A percentile compares a stretch with the other conserved stretches of the same genome.
Evolutionary conservation across 2,888 invertebrate genomes (phyloP).

Genomic region (Clivina fossor): DNA sequence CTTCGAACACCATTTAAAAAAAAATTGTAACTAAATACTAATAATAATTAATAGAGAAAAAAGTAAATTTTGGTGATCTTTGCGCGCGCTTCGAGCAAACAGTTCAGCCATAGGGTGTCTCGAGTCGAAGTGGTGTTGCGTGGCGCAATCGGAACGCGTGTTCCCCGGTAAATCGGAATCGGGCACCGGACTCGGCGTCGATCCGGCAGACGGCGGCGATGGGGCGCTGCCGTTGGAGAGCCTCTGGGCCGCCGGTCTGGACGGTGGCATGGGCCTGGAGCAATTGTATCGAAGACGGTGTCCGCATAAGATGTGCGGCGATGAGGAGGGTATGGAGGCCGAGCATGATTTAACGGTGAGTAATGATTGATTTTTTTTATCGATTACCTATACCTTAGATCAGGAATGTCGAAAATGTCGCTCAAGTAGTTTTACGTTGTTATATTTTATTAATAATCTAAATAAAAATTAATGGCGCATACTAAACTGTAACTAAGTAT

Average conservation of each 20-base stretch:
- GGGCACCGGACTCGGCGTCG: neutral
- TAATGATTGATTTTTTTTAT: neutral
- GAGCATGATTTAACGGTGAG: constrained; percentile 8
- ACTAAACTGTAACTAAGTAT: too few species aligned
- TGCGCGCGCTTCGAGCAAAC: neutral
- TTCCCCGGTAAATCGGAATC: constrained; percentile 11
- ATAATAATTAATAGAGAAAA: too few species aligned
- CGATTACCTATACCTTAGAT: too few species aligned
- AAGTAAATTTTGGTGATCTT: too few species aligned
- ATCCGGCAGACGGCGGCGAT: constrained; percentile 35
- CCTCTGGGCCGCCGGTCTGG: constrained; percentile 52
- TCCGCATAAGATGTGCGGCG: neutral
- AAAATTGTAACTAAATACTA: too few species aligned
- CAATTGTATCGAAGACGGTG: constrained; percentile 37
- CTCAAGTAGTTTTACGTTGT: too few species aligned
- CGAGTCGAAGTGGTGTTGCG: constrained; percentile 26
- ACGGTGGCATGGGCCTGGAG: constrained; percentile 51
- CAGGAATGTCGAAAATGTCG: too few species aligned
- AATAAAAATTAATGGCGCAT: too few species aligned
- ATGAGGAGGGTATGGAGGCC: constrained; percentile 5
- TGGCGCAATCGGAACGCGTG: constrained; percentile 13
- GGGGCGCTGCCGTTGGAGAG: constrained; percentile 50
- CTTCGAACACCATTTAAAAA: too few species aligned
- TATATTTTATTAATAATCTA: too few species aligned
- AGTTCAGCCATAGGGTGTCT: constrained; percentile 23